Conservation (phyloP, 2,888 invertebrate genomes). For the Euclidia mi region DNA sequence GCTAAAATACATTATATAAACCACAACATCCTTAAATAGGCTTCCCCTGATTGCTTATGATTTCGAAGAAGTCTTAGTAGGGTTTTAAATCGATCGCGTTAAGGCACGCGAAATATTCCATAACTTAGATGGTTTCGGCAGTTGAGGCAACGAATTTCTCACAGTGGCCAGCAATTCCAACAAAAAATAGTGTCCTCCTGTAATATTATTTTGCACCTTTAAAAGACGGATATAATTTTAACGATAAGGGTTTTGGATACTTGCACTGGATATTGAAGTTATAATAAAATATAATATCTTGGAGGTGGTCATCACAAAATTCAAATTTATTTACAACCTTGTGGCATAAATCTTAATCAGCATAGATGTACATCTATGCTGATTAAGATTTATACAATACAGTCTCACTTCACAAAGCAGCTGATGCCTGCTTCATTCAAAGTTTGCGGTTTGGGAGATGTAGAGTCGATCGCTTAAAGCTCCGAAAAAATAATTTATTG, state of each 20-base stretch:
- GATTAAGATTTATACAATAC: conserved; percentile 34
- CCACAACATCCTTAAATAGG: conserved; percentile 46
- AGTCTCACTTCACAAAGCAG: conserved; percentile 56
- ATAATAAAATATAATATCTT: too few species aligned
- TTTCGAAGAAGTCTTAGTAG: conserved; percentile 63
- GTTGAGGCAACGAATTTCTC: conserved; percentile 52
- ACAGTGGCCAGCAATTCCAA: conserved; percentile 55
- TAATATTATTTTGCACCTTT: conserved; percentile 6
- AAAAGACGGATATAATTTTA: too few species aligned
- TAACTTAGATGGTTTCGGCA: conserved; percentile 68
- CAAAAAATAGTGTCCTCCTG: conserved; percentile 34
- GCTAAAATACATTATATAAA: conserved; percentile 17
- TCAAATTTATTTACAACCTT: too few species aligned
- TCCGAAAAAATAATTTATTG: conserved; percentile 88
- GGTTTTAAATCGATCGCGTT: conserved; percentile 61
- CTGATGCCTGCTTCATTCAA: conserved; percentile 79
- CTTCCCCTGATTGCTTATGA: conserved; percentile 45
- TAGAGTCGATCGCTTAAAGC: conserved; percentile 82
- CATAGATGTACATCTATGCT: conserved; percentile 19
- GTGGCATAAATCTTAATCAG: background rate
- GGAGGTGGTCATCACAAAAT: too few species aligned
- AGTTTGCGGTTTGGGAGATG: conserved; percentile 76
- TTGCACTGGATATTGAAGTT: too few species aligned
- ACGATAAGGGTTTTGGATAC: too few species aligned
- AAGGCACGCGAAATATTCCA: conserved; percentile 66